phyloP scores from a whole-genome alignment of 2,888 invertebrate genomes.

The Omphaloscelis lunosa region DNA sequence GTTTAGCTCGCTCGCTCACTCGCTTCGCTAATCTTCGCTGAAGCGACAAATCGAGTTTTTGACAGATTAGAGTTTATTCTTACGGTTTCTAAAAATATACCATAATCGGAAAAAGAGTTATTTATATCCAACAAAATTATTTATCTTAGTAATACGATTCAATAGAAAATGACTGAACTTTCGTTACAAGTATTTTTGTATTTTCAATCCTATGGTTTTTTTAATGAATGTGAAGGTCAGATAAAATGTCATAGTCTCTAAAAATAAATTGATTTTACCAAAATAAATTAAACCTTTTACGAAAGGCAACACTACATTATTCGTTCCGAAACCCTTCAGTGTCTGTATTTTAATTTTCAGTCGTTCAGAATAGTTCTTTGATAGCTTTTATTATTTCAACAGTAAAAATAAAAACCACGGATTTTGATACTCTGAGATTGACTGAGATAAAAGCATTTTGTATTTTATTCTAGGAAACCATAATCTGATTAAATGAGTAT shows the following conservation, averaged over 20 bases:
- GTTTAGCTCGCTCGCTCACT: slow-evolving; percentile 75
- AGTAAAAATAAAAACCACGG: slow-evolving; percentile 1
- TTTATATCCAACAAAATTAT: not conserved
- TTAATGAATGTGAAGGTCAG: not conserved
- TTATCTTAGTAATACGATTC: not conserved
- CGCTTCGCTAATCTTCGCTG: slow-evolving; percentile 64
- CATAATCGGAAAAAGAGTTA: not conserved
- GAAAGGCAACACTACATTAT: slow-evolving; percentile 12
- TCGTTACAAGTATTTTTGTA: not conserved
- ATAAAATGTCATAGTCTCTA: not conserved
- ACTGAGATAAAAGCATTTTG: not conserved
- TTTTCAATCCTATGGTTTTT: not conserved
- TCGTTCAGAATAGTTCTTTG: not conserved
- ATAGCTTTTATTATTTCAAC: not conserved
- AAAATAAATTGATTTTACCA: slow-evolving; percentile 5
- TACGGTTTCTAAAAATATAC: slow-evolving; percentile 10
- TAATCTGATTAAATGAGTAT: not conserved
- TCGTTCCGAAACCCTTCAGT: slow-evolving; percentile 36
- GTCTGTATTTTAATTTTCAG: not conserved
- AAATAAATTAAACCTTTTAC: not conserved
- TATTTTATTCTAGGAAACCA: not conserved
- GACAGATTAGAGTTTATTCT: slow-evolving; percentile 56
- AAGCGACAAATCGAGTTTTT: slow-evolving; percentile 67
- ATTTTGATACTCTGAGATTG: not conserved
- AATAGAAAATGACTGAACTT: not conserved